Percentiles rank a stretch among this genome's conserved stretches.
These are phyloP conservation scores for Notospermus geniculatus DNA, from an alignment of 1,140 invertebrate genomes.

Conservation along the genomic window DNA sequence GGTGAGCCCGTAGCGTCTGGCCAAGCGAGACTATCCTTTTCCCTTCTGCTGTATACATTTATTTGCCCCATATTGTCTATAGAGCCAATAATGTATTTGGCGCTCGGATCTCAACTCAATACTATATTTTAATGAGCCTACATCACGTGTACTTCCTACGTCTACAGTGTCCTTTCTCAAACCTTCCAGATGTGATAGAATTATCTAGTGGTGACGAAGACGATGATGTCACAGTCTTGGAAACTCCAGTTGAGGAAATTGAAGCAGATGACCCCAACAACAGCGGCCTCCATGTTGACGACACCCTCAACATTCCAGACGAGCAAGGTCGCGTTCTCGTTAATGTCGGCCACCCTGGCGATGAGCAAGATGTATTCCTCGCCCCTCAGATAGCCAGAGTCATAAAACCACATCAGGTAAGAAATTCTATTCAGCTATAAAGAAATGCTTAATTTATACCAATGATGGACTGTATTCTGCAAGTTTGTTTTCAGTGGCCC, in stretches of 20 bases:
- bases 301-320: constrained; percentile 85
- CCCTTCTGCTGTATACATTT: no score
- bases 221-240: constrained; percentile 43
- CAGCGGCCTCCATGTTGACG: constrained; percentile 56
- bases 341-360: constrained; percentile 91
- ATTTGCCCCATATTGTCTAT: no score
- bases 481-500: no score
- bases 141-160: not conserved
- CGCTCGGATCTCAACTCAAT: no score
- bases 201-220: constrained; percentile 63
- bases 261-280: constrained; percentile 67
- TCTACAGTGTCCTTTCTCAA: not conserved
- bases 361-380: constrained; percentile 90
- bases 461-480: no score
- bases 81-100: no score
- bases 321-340: constrained; percentile 88
- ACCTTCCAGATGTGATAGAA: constrained; percentile 38
- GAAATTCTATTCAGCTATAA: not conserved
- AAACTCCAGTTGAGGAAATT: constrained; percentile 35
- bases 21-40: no score
- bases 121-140: no score
- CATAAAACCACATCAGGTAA: constrained; percentile 91
- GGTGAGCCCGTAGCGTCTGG: no score
- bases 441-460: constrained; percentile 14
- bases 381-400: constrained; percentile 87